Base-by-base conservation (phyloP, 2,113 vertebrate species). In the Elephantulus edwardii region DNA sequence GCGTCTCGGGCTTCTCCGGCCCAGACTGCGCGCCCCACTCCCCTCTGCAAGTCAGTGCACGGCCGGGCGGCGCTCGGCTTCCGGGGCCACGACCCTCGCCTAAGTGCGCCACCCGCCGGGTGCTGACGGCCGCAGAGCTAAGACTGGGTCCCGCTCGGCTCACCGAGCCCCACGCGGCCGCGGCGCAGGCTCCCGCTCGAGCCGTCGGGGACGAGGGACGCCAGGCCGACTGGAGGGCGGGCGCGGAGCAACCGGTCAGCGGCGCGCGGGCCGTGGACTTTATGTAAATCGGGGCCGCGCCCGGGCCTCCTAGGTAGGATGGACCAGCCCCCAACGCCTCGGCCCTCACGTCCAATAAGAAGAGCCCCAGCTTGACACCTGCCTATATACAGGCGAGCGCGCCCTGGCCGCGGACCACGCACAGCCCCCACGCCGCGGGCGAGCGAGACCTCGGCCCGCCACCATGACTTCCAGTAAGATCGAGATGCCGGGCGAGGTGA, bases 401-500 rank as follows among this genome's bases (percentile, higher is more conserved):
- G 97, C 94, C 97, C 97, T 97, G 93, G 96, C 97, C 93, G 76
- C 92, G 94, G 83, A 77, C 79, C 91, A 92, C 77, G 89, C 91
- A 89, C 66, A 16, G 85, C 85, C 93, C 80, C 81, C 91, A 75
- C 93, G 93, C 88, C 86, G 92, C 83, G 88, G 91, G 92, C 87
- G 16, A 83, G 88, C 77, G 85, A 81, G 35, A 35, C 83, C 92
- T 46, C 60, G 74, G 58, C 68, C 91, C 74, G 35, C 96, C 93
- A 96, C 89, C 91, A 99, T 99, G 99, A 99, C 99, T 98, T 99
- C 99, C 95, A 99, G 99, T 97, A 97, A 99, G 97, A 98, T 99
- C 96, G 98, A 98, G 97, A 98, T 99, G 97, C 99, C 99, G 68
- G 99, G 98, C 91, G 99, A 98, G 96, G 97, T 99, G 98, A 99